Conservation (phyloP, 2,888 invertebrate genomes). For the Caenorhabditis sulstoni region DNA sequence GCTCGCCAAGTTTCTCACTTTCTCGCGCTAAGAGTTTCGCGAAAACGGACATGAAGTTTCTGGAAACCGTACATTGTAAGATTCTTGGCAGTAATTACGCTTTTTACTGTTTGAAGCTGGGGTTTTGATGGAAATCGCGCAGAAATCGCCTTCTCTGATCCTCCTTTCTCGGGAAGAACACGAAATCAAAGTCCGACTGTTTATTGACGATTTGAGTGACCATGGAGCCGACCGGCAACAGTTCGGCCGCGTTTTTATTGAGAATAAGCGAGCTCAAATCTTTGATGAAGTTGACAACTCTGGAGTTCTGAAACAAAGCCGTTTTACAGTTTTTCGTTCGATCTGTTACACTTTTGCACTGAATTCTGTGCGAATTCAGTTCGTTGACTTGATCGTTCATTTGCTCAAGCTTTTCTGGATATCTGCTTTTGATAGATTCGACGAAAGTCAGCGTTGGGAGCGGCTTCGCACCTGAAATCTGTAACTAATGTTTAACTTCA, state of each 20-base stretch:
- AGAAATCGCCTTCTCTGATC: conserved; percentile 48
- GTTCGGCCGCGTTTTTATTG: conserved; percentile 32
- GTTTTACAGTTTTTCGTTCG: background rate
- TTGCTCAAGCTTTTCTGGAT: conserved; percentile 30
- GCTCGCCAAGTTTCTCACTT: conserved; percentile 54
- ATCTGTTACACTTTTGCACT: conserved; percentile 20
- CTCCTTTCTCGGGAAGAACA: conserved; percentile 49
- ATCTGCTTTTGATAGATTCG: conserved; percentile 41
- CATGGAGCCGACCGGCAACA: conserved; percentile 56
- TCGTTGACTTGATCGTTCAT: conserved; percentile 34
- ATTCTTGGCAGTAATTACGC: too few relatives aligned
- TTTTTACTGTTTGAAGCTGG: conserved; percentile 63
- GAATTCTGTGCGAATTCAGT: conserved; percentile 26
- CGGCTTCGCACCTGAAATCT: conserved; percentile 20
- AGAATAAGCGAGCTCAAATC: conserved; percentile 34
- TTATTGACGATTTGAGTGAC: conserved; percentile 56
- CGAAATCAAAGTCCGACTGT: conserved; percentile 57
- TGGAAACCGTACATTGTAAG: conserved; percentile 16
- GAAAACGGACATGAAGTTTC: conserved; percentile 56
- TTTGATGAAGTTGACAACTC: conserved; percentile 28
- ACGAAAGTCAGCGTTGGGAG: conserved; percentile 24
- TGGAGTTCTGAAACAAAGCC: conserved; percentile 8
- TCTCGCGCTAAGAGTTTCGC: conserved; percentile 51
- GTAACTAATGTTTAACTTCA: background rate
- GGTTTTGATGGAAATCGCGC: conserved; percentile 64